Conservation (phyloP, 2,888 invertebrate genomes). For the Hyposoter didymator region DNA sequence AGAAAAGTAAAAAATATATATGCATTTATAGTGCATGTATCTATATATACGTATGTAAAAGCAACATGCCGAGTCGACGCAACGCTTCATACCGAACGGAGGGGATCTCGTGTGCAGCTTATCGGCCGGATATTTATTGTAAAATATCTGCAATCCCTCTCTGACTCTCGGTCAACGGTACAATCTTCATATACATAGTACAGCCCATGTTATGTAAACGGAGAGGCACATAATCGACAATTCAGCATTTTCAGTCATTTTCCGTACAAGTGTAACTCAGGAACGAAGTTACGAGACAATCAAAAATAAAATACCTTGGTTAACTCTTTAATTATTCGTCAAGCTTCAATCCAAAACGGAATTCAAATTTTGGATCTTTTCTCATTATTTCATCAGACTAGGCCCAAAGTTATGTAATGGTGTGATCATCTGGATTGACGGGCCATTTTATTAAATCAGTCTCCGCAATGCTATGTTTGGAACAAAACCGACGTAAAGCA, state of each 20-base stretch:
- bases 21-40: slow-evolving; percentile 45
- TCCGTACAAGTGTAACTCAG: slow-evolving; percentile 70
- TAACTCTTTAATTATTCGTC: not conserved
- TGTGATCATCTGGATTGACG: not conserved
- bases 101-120: slow-evolving; percentile 77
- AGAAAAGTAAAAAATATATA: slow-evolving; percentile 74
- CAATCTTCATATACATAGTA: slow-evolving; percentile 39
- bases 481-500: not conserved
- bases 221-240: slow-evolving; percentile 42
- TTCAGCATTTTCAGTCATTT: slow-evolving; percentile 61
- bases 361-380: not conserved
- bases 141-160: slow-evolving; percentile 77
- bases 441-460: not conserved
- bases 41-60: slow-evolving; percentile 64
- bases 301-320: not conserved
- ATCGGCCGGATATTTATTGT: slow-evolving; percentile 82
- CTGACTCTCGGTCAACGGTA: slow-evolving; percentile 56
- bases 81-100: slow-evolving; percentile 45
- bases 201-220: slow-evolving; percentile 16
- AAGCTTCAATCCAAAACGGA: not conserved
- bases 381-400: not conserved
- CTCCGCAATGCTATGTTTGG: not conserved
- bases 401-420: not conserved
- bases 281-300: slow-evolving; percentile 47
- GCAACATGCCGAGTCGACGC: slow-evolving; percentile 72